Percentiles rank a stretch among this genome's conserved stretches.
phyloP scores from a whole-genome alignment of 2,888 invertebrate species.

The Cheilosia variabilis region DNA sequence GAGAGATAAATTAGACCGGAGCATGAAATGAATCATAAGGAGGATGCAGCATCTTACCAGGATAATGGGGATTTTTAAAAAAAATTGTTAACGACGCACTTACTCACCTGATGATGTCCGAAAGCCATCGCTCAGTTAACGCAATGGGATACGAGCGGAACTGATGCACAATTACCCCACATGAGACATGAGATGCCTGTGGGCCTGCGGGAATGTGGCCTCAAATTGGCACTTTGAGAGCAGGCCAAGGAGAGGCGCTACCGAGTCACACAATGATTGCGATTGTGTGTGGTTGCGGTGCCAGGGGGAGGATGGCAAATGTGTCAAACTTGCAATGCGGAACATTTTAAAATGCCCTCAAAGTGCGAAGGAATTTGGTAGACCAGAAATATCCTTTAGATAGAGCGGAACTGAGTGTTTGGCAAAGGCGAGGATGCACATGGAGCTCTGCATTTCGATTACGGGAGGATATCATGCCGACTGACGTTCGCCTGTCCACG shows the following conservation, averaged over 20 bases:
- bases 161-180: constrained; percentile 32
- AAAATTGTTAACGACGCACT: neutral
- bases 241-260: constrained; percentile 7
- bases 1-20: constrained; percentile 28
- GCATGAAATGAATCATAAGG: constrained; percentile 22
- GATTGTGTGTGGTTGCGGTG: constrained; percentile 15
- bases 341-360: constrained; percentile 48
- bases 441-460: constrained; percentile 18
- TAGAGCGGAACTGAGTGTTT: constrained; percentile 61
- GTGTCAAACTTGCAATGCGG: constrained; percentile 47
- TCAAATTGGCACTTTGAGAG: constrained; percentile 45
- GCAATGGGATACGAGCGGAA: constrained; percentile 22
- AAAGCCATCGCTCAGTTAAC: neutral
- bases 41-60: neutral
- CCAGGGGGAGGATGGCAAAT: constrained; percentile 7
- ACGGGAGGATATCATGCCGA: neutral
- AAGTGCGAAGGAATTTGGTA: constrained; percentile 47
- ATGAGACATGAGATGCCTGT: constrained; percentile 33
- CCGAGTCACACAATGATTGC: neutral
- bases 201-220: constrained; percentile 13
- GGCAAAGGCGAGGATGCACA: constrained; percentile 16
- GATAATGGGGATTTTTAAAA: neutral
- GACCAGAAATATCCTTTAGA: constrained; percentile 59
- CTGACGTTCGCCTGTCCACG: no score
- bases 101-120: constrained; percentile 12